A percentile compares a stretch with the other conserved stretches of the same genome.
Conservation (phyloP, 2,888 invertebrate species). For the Eurois occulta region DNA sequence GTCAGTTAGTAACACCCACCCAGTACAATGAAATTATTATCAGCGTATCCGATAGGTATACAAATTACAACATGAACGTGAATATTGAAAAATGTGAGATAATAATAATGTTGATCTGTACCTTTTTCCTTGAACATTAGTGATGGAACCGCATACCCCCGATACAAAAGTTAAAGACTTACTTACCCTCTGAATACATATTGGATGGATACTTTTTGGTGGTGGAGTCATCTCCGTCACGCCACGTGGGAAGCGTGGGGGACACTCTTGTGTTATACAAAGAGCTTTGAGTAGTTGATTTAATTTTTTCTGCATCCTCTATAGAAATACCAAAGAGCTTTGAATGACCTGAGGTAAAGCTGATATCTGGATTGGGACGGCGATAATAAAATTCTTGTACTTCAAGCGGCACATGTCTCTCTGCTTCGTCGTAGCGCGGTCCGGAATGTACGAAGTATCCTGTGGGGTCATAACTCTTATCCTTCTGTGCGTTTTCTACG, state of each 20-base stretch:
- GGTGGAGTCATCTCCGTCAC: constrained; percentile 83
- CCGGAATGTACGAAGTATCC: constrained; percentile 4
- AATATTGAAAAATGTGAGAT: constrained; percentile 19
- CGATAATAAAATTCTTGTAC: constrained; percentile 74
- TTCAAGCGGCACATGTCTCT: constrained; percentile 72
- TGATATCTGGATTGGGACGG: constrained; percentile 70
- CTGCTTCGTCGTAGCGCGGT: constrained; percentile 46
- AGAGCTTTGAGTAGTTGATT: constrained; percentile 88
- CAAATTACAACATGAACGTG: constrained; percentile 19
- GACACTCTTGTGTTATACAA: constrained; percentile 90
- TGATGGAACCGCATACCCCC: constrained; percentile 70
- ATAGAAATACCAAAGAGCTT: constrained; percentile 91
- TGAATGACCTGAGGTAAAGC: constrained; percentile 91
- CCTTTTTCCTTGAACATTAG: constrained; percentile 38
- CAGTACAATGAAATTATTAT: constrained; percentile 24
- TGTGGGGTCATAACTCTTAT: constrained; percentile 34
- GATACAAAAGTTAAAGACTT: constrained; percentile 69
- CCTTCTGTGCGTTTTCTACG: constrained; percentile 62
- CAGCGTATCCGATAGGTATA: background rate
- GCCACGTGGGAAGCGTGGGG: constrained; percentile 91
- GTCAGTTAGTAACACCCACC: constrained; percentile 49
- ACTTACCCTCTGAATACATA: constrained; percentile 86
- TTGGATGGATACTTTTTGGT: constrained; percentile 86
- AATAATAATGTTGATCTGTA: constrained; percentile 33
- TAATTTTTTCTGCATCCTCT: constrained; percentile 90